Percentiles rank a stretch among this genome's conserved stretches.
Evolutionary conservation across 2,888 invertebrate genomes (phyloP).

Genomic region (Busseola fusca): DNA sequence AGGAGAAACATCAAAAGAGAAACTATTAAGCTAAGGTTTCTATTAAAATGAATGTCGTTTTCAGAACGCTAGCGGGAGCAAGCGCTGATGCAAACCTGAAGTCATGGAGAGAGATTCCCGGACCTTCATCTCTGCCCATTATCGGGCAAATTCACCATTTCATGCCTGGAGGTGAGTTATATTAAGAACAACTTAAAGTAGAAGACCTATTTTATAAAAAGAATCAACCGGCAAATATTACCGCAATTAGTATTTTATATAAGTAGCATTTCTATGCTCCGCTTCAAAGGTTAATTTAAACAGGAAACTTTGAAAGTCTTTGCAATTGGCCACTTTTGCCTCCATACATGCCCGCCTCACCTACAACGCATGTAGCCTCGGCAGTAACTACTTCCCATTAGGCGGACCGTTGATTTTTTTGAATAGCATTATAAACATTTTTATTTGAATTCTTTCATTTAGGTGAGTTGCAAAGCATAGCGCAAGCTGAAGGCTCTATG

Average conservation of each 20-base stretch:
- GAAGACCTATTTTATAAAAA: not conserved
- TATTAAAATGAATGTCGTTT: conserved; percentile 2
- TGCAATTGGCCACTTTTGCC: not conserved
- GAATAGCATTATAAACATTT: not conserved
- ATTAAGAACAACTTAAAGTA: not conserved
- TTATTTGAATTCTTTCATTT: no score
- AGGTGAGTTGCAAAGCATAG: conserved; percentile 64
- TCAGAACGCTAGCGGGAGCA: conserved; percentile 42
- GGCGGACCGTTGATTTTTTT: not conserved
- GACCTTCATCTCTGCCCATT: conserved; percentile 80
- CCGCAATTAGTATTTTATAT: not conserved
- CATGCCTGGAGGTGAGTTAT: conserved; percentile 71
- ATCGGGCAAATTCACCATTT: conserved; percentile 76
- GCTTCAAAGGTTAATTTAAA: not conserved
- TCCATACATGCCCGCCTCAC: not conserved
- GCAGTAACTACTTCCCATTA: not conserved
- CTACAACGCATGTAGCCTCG: not conserved
- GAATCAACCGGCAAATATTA: not conserved
- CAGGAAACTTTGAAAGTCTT: not conserved
- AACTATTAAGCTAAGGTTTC: not conserved
- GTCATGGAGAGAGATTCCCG: conserved; percentile 81
- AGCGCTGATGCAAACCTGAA: conserved; percentile 49
- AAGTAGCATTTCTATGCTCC: not conserved
- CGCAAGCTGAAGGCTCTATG: conserved; percentile 50
- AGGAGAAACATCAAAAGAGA: not conserved